Evolutionary conservation across 2,113 vertebrate species (phyloP).

Genomic region (Paratilapia polleni): DNA sequence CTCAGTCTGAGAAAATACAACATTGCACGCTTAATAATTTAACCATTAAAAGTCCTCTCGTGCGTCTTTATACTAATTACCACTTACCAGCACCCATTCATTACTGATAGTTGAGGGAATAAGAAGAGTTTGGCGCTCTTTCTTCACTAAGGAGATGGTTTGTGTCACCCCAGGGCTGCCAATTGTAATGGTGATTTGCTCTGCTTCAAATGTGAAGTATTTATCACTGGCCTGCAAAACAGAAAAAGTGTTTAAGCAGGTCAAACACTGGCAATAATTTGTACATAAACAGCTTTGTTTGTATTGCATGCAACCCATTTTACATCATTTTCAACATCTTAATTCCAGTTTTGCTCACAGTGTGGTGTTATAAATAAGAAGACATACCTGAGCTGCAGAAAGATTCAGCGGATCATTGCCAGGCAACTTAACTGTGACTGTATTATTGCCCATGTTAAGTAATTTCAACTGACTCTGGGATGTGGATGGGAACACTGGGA

Average conservation of each 20-base stretch:
- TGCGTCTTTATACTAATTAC: background rate
- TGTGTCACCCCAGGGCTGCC: fast-evolving
- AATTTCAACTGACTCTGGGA: constrained; percentile 85
- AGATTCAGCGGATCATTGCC: background rate
- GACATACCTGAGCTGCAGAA: constrained; percentile 60
- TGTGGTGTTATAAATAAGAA: background rate
- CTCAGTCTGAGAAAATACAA: constrained; percentile 51
- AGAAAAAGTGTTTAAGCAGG: background rate
- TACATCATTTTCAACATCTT: background rate
- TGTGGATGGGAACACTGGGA: constrained; percentile 84
- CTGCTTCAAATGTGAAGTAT: constrained; percentile 62
- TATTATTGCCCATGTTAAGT: constrained; percentile 80
- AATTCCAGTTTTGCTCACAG: background rate
- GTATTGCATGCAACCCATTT: background rate
- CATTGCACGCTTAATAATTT: background rate
- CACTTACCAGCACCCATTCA: constrained; percentile 70
- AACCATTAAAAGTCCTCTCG: background rate
- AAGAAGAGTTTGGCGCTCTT: constrained; percentile 77
- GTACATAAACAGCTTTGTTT: background rate
- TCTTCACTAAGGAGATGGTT: fast-evolving
- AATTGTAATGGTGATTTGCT: constrained; percentile 25
- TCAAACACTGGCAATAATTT: background rate
- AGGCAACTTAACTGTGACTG: constrained; percentile 50
- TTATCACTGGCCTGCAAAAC: constrained; percentile 76
- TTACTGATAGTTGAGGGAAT: background rate